Percentiles rank a stretch among this genome's conserved stretches.
Evolutionary conservation across 2,888 invertebrate genomes (phyloP).

Genomic region (Melipona beecheii): DNA sequence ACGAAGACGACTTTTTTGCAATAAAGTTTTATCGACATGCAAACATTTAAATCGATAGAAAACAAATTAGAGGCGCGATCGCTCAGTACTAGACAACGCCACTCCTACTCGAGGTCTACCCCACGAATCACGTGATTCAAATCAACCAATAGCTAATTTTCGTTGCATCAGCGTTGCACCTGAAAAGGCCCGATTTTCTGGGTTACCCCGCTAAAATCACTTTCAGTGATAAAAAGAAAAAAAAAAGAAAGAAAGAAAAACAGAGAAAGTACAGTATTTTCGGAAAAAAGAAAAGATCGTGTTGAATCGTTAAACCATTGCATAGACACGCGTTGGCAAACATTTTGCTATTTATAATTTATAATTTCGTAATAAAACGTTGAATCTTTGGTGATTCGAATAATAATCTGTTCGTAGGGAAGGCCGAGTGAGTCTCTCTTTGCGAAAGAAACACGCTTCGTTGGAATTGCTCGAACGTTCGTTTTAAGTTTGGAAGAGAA

Average conservation of each 20-base stretch:
- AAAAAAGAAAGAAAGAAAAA: not conserved
- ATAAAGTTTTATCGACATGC: too few relatives aligned
- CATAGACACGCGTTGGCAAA: not conserved
- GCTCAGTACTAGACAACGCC: too few relatives aligned
- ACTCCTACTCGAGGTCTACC: too few relatives aligned
- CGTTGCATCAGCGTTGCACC: too few relatives aligned
- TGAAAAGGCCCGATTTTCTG: too few relatives aligned
- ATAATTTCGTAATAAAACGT: not conserved
- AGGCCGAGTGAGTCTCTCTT: not conserved
- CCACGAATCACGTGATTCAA: too few relatives aligned
- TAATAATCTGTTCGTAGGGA: not conserved
- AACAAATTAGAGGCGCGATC: too few relatives aligned
- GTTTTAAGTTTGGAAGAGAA: not conserved
- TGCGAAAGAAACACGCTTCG: not conserved
- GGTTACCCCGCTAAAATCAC: too few relatives aligned
- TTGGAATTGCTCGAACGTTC: not conserved
- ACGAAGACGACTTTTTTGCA: too few relatives aligned
- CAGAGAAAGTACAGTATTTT: not conserved
- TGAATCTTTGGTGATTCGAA: not conserved
- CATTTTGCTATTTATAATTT: not conserved
- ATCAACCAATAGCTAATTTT: too few relatives aligned
- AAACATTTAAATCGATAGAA: too few relatives aligned
- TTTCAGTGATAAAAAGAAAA: too few relatives aligned
- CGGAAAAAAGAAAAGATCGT: not conserved
- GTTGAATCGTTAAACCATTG: not conserved